Evolutionary conservation across 2,113 vertebrate genomes (phyloP).

Genomic region (Calyptommatus sinebrachiatus): DNA sequence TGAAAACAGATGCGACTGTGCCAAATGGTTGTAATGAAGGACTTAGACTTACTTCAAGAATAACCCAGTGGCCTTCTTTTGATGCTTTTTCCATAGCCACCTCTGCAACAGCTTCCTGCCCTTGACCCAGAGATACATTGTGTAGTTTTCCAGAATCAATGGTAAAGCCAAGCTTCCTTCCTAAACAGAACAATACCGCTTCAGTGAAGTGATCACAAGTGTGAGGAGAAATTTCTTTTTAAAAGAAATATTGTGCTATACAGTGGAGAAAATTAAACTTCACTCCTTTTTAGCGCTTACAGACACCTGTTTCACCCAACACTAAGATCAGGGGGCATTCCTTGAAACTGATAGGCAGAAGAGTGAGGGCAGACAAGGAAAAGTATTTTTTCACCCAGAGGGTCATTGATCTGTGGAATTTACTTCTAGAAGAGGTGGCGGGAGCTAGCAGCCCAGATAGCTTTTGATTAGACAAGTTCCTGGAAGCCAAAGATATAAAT

Average conservation of each 20-base stretch:
- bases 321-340: no score
- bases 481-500: no score
- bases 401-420: no score
- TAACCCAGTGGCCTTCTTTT: constrained; percentile 88
- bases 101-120: constrained; percentile 82
- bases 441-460: no score
- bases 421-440: no score
- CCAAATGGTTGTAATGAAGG: constrained; percentile 66
- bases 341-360: no score
- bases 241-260: background rate
- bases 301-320: background rate
- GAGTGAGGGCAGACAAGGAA: no score
- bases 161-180: constrained; percentile 80
- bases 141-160: constrained; percentile 84
- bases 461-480: no score
- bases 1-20: constrained; percentile 29
- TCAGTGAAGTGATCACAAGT: background rate
- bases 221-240: background rate
- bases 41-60: constrained; percentile 79
- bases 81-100: constrained; percentile 81
- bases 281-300: no score
- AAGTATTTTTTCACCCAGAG: no score
- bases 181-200: constrained; percentile 59
- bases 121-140: constrained; percentile 80
- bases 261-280: background rate